Percentiles rank a stretch among this genome's conserved stretches.
These are phyloP conservation scores for Cottus gobio DNA, from an alignment of 2,113 vertebrate species.

Conservation along the genomic window DNA sequence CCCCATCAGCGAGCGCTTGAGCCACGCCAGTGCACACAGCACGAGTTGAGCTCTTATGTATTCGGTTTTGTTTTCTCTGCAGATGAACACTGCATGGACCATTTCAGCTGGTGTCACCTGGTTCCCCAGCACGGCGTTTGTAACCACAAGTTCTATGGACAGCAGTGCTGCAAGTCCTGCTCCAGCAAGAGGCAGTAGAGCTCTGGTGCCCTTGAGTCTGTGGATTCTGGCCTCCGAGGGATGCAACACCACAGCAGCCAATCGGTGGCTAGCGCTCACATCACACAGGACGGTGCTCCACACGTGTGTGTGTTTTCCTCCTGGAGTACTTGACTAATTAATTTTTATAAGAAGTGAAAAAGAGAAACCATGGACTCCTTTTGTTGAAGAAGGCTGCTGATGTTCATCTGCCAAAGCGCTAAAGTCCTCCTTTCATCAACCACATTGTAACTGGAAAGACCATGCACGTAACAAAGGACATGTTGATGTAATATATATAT, in stretches of 20 bases:
- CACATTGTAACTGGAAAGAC: conserved; percentile 59
- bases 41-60: neutral
- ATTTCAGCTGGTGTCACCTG: conserved; percentile 94
- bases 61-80: conserved; percentile 28
- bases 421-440: conserved; percentile 15
- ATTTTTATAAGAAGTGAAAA: conserved; percentile 36
- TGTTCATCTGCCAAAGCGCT: conserved; percentile 46
- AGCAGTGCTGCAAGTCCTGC: conserved; percentile 96
- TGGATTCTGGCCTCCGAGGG: neutral
- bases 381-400: conserved; percentile 33
- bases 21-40: too few species aligned
- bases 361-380: conserved; percentile 32
- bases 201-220: neutral
- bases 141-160: conserved; percentile 96
- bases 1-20: neutral
- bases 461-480: conserved; percentile 21
- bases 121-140: conserved; percentile 96
- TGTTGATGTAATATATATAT: conserved; percentile 54
- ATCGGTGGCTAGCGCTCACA: conserved; percentile 11
- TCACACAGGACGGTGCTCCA: conserved; percentile 47
- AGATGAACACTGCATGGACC: conserved; percentile 92
- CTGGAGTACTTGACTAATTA: conserved; percentile 77
- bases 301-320: conserved; percentile 56
- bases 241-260: conserved; percentile 4
- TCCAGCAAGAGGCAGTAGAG: conserved; percentile 85